Conservation (phyloP, 2,797 vertebrate genomes). For the Darevskia nairensis region DNA sequence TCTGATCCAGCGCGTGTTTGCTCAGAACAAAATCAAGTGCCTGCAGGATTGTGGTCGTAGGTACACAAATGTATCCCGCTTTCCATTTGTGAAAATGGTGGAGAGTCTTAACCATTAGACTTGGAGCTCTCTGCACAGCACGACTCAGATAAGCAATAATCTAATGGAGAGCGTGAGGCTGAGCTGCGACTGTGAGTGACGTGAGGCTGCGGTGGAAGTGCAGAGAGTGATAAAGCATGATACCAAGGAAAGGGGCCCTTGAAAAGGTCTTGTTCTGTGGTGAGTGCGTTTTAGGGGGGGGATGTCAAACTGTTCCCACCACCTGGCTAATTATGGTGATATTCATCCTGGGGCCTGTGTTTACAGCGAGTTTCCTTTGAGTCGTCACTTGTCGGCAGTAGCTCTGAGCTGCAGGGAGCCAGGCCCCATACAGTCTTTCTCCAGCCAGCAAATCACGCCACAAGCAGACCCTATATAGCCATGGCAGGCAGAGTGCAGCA, state of each 20-base stretch:
- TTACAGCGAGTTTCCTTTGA: constrained; percentile 46
- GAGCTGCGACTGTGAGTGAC: not conserved
- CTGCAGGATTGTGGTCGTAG: no score
- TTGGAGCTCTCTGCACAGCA: not conserved
- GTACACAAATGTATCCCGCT: not conserved
- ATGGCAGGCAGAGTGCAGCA: constrained; percentile 1
- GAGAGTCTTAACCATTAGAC: not conserved
- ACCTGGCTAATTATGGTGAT: constrained; percentile 42
- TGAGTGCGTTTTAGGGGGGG: not conserved
- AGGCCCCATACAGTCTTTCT: not conserved
- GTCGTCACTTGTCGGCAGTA: constrained; percentile 16
- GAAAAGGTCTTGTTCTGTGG: not conserved
- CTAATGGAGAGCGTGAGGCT: not conserved
- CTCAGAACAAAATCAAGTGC: not conserved
- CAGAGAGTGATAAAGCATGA: not conserved
- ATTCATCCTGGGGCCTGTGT: constrained; percentile 15
- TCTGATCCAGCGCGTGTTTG: not conserved
- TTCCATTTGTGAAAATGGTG: not conserved
- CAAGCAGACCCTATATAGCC: constrained; percentile 41
- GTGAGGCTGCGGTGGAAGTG: not conserved
- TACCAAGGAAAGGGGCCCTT: not conserved
- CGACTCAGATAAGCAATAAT: not conserved
- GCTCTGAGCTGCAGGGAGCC: not conserved
- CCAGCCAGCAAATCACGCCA: not conserved
- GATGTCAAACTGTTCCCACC: not conserved